Percentiles rank a stretch among this genome's conserved stretches.
These are phyloP conservation scores for Myiotriccus ornatus DNA, from an alignment of 2,797 vertebrate genomes.

Conservation along the genomic window DNA sequence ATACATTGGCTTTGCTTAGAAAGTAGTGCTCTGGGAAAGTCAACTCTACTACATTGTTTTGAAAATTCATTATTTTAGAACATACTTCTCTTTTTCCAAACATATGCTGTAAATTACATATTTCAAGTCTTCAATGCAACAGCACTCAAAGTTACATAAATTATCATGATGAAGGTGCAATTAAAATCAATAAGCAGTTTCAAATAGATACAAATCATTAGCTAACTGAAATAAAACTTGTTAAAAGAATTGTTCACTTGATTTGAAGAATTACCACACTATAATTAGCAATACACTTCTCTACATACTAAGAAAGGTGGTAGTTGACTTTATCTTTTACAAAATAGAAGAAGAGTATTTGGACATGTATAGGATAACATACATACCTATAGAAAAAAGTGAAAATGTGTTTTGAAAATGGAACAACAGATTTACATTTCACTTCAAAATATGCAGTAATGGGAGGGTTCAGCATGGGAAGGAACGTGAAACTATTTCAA, in stretches of 20 bases:
- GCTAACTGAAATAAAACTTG: slow-evolving; percentile 31
- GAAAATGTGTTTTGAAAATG: background rate
- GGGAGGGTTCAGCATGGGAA: background rate
- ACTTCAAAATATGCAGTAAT: background rate
- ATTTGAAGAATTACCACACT: background rate
- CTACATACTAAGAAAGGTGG: background rate
- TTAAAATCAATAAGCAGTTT: slow-evolving; percentile 45
- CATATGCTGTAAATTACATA: slow-evolving; percentile 9
- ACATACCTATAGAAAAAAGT: background rate
- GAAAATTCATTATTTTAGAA: slow-evolving; percentile 2
- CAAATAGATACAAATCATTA: slow-evolving; percentile 23
- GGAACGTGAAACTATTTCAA: background rate
- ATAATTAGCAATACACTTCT: background rate
- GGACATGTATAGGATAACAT: background rate
- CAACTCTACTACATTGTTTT: background rate
- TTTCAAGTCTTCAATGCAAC: background rate
- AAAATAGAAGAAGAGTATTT: background rate
- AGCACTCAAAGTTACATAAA: slow-evolving; percentile 5
- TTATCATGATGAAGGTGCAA: slow-evolving; percentile 24
- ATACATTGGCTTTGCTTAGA: background rate
- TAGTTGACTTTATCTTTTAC: background rate
- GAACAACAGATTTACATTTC: background rate
- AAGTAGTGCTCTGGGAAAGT: background rate
- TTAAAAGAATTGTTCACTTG: background rate
- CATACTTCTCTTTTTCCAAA: background rate